Evolutionary conservation across 2,888 invertebrate genomes (phyloP).

Genomic region (Uloborus plumipes): DNA sequence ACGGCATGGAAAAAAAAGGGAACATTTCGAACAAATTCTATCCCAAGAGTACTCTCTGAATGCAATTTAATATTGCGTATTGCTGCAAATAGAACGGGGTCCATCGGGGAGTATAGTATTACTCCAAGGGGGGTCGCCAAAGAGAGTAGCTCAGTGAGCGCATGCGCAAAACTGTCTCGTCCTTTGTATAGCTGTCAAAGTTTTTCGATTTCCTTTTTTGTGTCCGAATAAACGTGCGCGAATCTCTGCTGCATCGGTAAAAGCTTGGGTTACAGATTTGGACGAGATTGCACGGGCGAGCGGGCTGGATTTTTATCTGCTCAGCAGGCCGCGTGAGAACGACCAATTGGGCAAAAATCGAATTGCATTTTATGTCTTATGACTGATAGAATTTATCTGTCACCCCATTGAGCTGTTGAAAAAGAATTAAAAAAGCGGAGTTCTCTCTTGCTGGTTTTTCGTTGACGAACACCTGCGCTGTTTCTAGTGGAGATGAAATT

Average conservation of each 20-base stretch:
- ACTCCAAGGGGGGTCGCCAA: slow-evolving; percentile 14
- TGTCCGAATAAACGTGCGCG: background rate
- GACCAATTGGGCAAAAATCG: slow-evolving; percentile 33
- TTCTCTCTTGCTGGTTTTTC: background rate
- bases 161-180: slow-evolving; percentile 37
- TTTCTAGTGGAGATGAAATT: background rate
- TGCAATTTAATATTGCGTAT: slow-evolving; percentile 64
- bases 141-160: background rate
- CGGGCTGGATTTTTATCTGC: slow-evolving; percentile 42
- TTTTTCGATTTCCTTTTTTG: slow-evolving; percentile 33
- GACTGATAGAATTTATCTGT: slow-evolving; percentile 19
- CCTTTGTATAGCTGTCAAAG: slow-evolving; percentile 60
- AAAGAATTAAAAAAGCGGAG: background rate
- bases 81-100: slow-evolving; percentile 35
- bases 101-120: slow-evolving; percentile 60
- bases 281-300: slow-evolving; percentile 44
- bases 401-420: background rate
- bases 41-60: slow-evolving; percentile 22
- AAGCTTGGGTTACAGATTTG: slow-evolving; percentile 40
- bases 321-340: slow-evolving; percentile 46
- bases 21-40: background rate
- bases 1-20: slow-evolving; percentile 24
- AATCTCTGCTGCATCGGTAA: slow-evolving; percentile 22
- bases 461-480: slow-evolving; percentile 45
- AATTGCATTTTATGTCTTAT: slow-evolving; percentile 41